Base-by-base conservation (phyloP, 2,113 vertebrate species). In the Tursiops truncatus region DNA sequence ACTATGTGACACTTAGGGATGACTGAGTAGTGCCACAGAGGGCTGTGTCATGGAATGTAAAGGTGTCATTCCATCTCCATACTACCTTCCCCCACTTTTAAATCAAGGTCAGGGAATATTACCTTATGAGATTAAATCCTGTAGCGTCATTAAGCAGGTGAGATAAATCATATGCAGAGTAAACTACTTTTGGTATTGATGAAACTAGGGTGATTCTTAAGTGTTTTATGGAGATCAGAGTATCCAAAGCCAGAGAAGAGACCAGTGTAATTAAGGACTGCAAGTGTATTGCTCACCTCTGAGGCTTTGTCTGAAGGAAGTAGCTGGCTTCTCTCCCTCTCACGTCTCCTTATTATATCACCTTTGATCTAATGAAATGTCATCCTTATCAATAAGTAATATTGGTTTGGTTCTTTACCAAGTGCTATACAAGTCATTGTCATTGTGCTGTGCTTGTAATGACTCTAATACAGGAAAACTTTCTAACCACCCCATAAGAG, bases 351-450 rank as follows among this genome's bases (percentile, higher is more conserved):
- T 50, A 41, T 90, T 91, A 17, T 74, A 47, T 84, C 14, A 77
- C 47, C 44, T 87, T 96, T 93, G 89, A 56, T 38, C 41, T 94
- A 85, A 93, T 73, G 80, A 93, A 79, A n/a, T 74, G 60, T 82
- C 13, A 62, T 88, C 12, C 36, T 76, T 91, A 44, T 83, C 41
- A 76, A 8, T 89, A 87, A 95, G 41, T 81, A 74, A 67, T 80
- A 50, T 79, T 92, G 12, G 23, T 88, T 93, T 96, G 68, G n/a
- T 28, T 85, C 21, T 92, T 97, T 68, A 41, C 60, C 77, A 53
- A 60, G 17, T 88, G 17, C 70, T 92, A 3, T 8, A 31, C 4
- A 77, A 38, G 17, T 76, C 15, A 71, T 84, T 74, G 38, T 83
- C 38, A 21, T 76, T 85, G 21, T 79, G 36, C 5, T 74, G 1